phyloP scores from a whole-genome alignment of 2,888 invertebrate genomes.

The Polietes domitor region DNA sequence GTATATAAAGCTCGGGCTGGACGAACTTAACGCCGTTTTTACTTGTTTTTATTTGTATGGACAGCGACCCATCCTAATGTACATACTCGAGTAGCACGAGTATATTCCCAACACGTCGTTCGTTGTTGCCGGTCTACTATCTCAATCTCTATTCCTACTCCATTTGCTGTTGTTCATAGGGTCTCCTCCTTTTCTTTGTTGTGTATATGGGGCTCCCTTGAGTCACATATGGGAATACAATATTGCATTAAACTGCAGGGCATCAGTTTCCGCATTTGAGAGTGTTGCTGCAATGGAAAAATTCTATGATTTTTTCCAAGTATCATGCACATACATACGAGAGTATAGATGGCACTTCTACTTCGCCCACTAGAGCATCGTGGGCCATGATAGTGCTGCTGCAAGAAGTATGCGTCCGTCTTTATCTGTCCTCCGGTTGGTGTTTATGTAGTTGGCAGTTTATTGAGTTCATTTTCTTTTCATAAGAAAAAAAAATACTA shows the following conservation, averaged over 20 bases:
- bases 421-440: not conserved
- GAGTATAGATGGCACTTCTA: not conserved
- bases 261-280: conserved; percentile 40
- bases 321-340: too few species aligned
- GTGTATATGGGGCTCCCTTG: not conserved
- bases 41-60: too few species aligned
- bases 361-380: not conserved
- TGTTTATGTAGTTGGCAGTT: conserved; percentile 22
- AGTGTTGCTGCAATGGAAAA: conserved; percentile 11
- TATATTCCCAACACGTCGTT: not conserved
- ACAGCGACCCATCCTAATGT: too few species aligned
- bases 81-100: not conserved
- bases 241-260: conserved; percentile 36
- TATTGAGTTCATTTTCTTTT: not conserved
- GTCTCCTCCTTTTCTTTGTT: not conserved
- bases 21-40: too few species aligned
- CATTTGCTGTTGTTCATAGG: conserved; percentile 8
- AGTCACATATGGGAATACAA: conserved; percentile 33
- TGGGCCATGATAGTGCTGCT: not conserved
- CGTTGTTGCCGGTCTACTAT: not conserved
- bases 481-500: not conserved
- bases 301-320: conserved; percentile 3
- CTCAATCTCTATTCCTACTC: too few species aligned
- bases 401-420: not conserved
- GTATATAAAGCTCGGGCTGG: too few species aligned